Percentiles rank a stretch among this genome's conserved stretches.
phyloP scores from a whole-genome alignment of 2,113 vertebrate genomes.

The Alethe diademata region DNA sequence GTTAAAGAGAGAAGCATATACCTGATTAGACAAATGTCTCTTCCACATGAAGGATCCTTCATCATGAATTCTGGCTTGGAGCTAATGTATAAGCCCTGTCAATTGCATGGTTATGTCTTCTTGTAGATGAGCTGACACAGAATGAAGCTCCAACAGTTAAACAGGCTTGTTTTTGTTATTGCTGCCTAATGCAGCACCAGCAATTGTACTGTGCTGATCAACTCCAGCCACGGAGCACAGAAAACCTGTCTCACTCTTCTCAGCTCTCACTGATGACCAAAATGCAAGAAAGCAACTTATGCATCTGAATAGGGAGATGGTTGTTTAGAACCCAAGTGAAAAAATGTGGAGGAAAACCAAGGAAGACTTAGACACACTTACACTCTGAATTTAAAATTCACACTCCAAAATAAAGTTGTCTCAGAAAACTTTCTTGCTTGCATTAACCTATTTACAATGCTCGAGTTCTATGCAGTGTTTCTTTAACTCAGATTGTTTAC shows the following conservation, averaged over 20 bases:
- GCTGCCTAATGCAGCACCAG: neutral
- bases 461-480: neutral
- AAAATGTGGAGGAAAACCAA: neutral
- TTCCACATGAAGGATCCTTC: neutral
- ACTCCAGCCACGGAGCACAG: neutral
- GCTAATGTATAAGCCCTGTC: neutral
- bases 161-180: neutral
- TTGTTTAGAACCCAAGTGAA: neutral
- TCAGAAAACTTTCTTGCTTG: neutral
- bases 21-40: neutral
- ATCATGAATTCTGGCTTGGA: neutral
- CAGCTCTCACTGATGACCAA: neutral
- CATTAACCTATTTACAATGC: neutral
- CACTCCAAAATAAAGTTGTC: neutral
- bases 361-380: neutral
- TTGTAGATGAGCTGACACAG: neutral
- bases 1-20: neutral
- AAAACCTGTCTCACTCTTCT: neutral
- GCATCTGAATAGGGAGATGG: rapidly evolving
- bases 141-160: neutral
- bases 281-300: neutral
- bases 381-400: neutral
- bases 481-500: neutral
- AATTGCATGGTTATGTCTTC: neutral
- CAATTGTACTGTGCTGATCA: neutral